Percentiles rank a stretch among this genome's conserved stretches.
Evolutionary conservation across 1,140 invertebrate species (phyloP).

Genomic region (Trissolcus basalis): DNA sequence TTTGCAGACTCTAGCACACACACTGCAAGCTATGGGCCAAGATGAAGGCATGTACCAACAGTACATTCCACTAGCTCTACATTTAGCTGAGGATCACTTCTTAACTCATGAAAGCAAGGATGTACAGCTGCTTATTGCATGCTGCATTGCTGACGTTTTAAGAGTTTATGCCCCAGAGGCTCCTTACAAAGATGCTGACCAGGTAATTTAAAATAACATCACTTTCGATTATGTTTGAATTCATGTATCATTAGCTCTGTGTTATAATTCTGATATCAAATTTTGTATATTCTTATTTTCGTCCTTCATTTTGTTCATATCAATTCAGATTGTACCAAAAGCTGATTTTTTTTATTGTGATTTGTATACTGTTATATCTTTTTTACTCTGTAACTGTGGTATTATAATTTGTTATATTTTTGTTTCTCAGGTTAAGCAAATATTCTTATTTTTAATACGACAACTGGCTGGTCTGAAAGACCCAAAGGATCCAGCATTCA

Average conservation of each 20-base stretch:
- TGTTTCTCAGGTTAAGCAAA: slow-evolving; percentile 81
- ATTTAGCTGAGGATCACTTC: slow-evolving; percentile 95
- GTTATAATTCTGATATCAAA: too few relatives aligned
- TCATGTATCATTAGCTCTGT: too few relatives aligned
- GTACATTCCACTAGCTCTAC: slow-evolving; percentile 94
- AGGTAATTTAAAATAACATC: slow-evolving; percentile 80
- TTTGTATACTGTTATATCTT: too few relatives aligned
- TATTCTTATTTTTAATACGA: slow-evolving; percentile 97
- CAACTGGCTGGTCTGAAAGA: slow-evolving; percentile 95
- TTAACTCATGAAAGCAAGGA: slow-evolving; percentile 93
- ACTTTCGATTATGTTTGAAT: too few relatives aligned
- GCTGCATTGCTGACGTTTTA: slow-evolving; percentile 97
- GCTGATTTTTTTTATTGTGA: too few relatives aligned
- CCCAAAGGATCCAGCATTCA: slow-evolving; percentile 97
- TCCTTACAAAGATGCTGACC: slow-evolving; percentile 95
- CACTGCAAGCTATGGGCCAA: slow-evolving; percentile 96
- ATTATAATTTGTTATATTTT: slow-evolving; percentile 14
- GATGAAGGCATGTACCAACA: slow-evolving; percentile 94
- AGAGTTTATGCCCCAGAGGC: slow-evolving; percentile 99
- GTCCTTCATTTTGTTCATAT: too few relatives aligned
- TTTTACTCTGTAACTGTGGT: too few relatives aligned
- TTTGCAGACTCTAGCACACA: slow-evolving; percentile 89
- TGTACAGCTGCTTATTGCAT: slow-evolving; percentile 95
- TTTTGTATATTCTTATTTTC: too few relatives aligned
- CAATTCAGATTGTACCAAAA: too few relatives aligned